Evolutionary conservation across 2,797 vertebrate species (phyloP).

Genomic region (Peromyscus aztecus): DNA sequence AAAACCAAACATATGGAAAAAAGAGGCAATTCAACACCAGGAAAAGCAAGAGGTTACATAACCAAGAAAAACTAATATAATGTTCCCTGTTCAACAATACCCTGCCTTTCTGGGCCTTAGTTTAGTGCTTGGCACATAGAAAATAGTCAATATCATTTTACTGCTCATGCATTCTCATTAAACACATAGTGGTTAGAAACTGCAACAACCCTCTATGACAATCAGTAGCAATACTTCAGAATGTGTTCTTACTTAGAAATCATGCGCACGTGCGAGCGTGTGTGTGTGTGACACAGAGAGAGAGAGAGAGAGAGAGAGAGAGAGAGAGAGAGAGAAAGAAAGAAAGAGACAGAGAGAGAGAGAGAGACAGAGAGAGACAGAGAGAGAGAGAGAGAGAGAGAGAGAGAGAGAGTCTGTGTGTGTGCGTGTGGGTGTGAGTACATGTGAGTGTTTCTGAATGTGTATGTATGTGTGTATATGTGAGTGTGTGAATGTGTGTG

Average conservation of each 20-base stretch:
- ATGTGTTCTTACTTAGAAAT: slow-evolving; percentile 4
- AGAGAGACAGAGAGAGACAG: too few relatives aligned
- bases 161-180: not conserved
- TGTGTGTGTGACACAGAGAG: too few relatives aligned
- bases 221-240: not conserved
- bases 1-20: slow-evolving; percentile 27
- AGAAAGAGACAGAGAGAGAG: too few relatives aligned
- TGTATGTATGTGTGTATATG: not conserved
- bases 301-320: too few relatives aligned
- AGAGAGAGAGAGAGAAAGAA: too few relatives aligned
- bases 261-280: not conserved
- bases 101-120: not conserved
- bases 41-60: slow-evolving; percentile 48
- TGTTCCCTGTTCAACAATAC: not conserved
- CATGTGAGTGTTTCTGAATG: too few relatives aligned
- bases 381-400: too few relatives aligned
- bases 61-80: slow-evolving; percentile 24
- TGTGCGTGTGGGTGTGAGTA: too few relatives aligned
- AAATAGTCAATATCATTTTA: not conserved
- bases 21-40: slow-evolving; percentile 16
- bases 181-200: not conserved
- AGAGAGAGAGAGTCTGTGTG: too few relatives aligned
- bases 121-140: not conserved
- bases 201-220: not conserved
- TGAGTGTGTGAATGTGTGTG: too few relatives aligned